A percentile compares a stretch with the other conserved stretches of the same genome.
Evolutionary conservation across 2,797 vertebrate species (phyloP).

Genomic region (Notolepis coatsorum): DNA sequence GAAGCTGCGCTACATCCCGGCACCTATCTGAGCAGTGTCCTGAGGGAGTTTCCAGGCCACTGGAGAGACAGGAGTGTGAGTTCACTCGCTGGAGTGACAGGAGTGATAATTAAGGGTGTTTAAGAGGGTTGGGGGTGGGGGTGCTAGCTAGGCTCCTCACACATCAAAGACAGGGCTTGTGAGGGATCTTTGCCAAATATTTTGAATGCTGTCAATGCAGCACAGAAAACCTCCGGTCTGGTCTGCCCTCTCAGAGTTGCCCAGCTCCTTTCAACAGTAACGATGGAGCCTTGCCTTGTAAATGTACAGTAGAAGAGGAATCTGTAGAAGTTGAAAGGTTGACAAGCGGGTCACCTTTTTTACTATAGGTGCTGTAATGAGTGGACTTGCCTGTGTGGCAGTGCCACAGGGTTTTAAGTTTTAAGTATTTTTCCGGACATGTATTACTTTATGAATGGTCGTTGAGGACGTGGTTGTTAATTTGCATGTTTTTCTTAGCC

Average conservation of each 20-base stretch:
- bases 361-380: conserved; percentile 50
- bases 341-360: conserved; percentile 50
- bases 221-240: conserved; percentile 44
- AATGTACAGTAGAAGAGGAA: not conserved
- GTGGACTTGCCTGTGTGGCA: conserved; percentile 30
- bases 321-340: conserved; percentile 1
- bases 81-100: conserved; percentile 62
- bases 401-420: conserved; percentile 39
- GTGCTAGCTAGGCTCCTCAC: conserved; percentile 59
- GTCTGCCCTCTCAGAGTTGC: conserved; percentile 13
- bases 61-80: conserved; percentile 56
- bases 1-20: conserved; percentile 58
- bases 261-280: conserved; percentile 20
- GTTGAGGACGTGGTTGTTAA: conserved; percentile 25
- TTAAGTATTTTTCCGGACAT: conserved; percentile 33
- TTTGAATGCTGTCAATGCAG: conserved; percentile 64
- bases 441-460: conserved; percentile 1
- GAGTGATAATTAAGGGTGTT: conserved; percentile 77
- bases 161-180: conserved; percentile 71
- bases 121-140: conserved; percentile 65
- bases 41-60: conserved; percentile 63
- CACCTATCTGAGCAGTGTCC: conserved; percentile 56
- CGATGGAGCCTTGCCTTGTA: conserved; percentile 7
- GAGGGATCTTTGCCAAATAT: conserved; percentile 64
- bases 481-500: conserved; percentile 8